Evolutionary conservation across 2,888 invertebrate species (phyloP).

Genomic region (Anticlea derivata): DNA sequence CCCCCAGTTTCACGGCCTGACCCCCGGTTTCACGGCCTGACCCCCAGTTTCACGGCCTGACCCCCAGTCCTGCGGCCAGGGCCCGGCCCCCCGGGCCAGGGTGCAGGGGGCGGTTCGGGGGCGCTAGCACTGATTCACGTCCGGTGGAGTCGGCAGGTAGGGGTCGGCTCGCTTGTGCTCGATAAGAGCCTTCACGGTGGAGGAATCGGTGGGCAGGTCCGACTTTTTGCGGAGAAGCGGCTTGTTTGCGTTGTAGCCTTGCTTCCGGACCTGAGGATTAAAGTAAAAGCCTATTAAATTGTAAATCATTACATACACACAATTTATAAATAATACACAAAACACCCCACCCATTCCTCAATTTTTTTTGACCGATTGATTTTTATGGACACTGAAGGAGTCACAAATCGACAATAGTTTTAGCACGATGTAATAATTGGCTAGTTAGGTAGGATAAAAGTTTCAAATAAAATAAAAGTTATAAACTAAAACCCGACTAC

Average conservation of each 20-base stretch:
- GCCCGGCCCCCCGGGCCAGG: slow-evolving; percentile 1
- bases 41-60: background rate
- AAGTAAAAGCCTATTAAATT: background rate
- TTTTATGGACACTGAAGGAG: too few relatives aligned
- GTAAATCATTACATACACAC: too few relatives aligned
- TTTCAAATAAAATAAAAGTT: too few relatives aligned
- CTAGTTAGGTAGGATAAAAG: too few relatives aligned
- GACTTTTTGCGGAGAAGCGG: slow-evolving; percentile 97
- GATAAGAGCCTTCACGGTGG: slow-evolving; percentile 94
- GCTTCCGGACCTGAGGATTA: slow-evolving; percentile 72
- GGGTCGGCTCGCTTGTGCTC: slow-evolving; percentile 97
- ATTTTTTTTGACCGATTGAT: too few relatives aligned
- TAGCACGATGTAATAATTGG: too few relatives aligned
- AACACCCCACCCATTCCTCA: too few relatives aligned
- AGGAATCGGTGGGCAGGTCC: slow-evolving; percentile 96
- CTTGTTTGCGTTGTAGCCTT: slow-evolving; percentile 88
- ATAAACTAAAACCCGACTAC: too few relatives aligned
- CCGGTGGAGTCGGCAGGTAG: slow-evolving; percentile 92
- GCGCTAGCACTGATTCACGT: slow-evolving; percentile 74
- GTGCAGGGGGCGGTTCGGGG: background rate
- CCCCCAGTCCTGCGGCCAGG: background rate
- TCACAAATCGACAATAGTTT: too few relatives aligned
- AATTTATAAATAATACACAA: too few relatives aligned
- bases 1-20: background rate
- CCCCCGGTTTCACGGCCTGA: background rate